These are phyloP conservation scores for Tryphoninae sp. DNA, from an alignment of 2,888 invertebrate species.

Conservation along the genomic window DNA sequence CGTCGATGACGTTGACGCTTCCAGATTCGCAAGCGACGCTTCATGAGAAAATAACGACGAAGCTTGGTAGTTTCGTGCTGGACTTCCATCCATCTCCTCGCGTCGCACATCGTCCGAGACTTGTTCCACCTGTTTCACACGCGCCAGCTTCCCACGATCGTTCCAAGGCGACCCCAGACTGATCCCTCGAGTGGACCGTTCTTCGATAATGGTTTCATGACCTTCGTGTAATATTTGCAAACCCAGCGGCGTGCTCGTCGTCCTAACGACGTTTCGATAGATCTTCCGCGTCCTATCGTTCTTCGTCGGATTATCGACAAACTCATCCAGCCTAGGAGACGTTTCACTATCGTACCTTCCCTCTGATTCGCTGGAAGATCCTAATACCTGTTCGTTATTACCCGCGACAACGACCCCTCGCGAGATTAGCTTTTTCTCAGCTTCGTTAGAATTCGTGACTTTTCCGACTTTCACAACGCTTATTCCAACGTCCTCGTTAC, in stretches of 20 bases:
- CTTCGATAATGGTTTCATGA: conserved; percentile 58
- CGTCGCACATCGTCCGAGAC: conserved; percentile 13
- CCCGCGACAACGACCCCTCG: background rate
- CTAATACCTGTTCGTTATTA: conserved; percentile 16
- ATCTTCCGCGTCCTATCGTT: conserved; percentile 8
- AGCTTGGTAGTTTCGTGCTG: conserved; percentile 10
- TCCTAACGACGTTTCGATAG: conserved; percentile 51
- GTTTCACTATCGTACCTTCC: conserved; percentile 13
- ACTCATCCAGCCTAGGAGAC: background rate
- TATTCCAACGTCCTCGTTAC: background rate
- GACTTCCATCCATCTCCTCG: conserved; percentile 28
- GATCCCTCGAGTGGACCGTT: conserved; percentile 29
- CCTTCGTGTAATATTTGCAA: conserved; percentile 36
- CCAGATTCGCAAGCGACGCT: conserved; percentile 45
- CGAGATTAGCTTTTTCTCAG: background rate
- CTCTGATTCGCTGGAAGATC: background rate
- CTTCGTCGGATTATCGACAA: conserved; percentile 45
- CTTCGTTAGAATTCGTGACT: background rate
- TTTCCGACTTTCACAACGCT: conserved; percentile 4
- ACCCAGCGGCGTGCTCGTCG: conserved; percentile 24
- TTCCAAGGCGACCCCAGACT: background rate
- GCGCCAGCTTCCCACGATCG: background rate
- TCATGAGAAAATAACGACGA: background rate
- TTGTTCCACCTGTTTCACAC: conserved; percentile 21
- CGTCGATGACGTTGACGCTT: conserved; percentile 18